Percentiles rank a stretch among this genome's conserved stretches.
These are phyloP conservation scores for Lutjanus campechanus DNA, from an alignment of 2,797 vertebrate species.

Conservation along the genomic window DNA sequence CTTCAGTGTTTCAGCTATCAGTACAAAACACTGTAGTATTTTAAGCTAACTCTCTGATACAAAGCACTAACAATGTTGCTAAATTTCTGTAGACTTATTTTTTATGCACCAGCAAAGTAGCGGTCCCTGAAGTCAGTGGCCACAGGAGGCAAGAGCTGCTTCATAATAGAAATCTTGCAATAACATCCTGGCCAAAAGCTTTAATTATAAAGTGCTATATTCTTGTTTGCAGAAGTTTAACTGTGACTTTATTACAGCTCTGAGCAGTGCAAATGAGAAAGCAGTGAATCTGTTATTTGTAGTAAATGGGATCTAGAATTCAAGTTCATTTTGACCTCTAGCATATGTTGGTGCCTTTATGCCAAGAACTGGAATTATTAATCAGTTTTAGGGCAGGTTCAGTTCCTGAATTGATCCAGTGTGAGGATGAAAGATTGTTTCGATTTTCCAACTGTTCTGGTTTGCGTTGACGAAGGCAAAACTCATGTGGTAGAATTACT, in stretches of 20 bases:
- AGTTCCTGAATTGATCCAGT: too few species aligned
- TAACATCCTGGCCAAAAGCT: background rate
- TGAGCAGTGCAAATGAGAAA: background rate
- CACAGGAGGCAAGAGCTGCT: background rate
- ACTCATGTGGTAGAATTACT: too few species aligned
- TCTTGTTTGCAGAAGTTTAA: conserved; percentile 1
- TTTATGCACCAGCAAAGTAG: background rate
- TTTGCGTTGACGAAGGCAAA: too few species aligned
- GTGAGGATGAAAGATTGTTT: too few species aligned
- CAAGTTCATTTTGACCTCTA: background rate
- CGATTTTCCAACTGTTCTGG: too few species aligned
- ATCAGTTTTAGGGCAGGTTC: too few species aligned
- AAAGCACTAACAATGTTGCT: background rate
- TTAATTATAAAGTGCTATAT: background rate
- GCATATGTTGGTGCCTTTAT: too few species aligned
- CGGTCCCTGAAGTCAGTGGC: background rate
- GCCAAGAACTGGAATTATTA: too few species aligned
- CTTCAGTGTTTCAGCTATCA: background rate
- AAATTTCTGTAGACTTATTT: background rate
- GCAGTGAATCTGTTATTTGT: background rate
- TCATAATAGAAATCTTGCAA: background rate
- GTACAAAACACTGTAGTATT: too few species aligned
- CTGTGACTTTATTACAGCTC: conserved; percentile 18
- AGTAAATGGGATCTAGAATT: too few species aligned
- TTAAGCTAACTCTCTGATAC: too few species aligned